Base-by-base conservation (phyloP, 2,113 vertebrate species). In the Brachypodius melanocephalos region DNA sequence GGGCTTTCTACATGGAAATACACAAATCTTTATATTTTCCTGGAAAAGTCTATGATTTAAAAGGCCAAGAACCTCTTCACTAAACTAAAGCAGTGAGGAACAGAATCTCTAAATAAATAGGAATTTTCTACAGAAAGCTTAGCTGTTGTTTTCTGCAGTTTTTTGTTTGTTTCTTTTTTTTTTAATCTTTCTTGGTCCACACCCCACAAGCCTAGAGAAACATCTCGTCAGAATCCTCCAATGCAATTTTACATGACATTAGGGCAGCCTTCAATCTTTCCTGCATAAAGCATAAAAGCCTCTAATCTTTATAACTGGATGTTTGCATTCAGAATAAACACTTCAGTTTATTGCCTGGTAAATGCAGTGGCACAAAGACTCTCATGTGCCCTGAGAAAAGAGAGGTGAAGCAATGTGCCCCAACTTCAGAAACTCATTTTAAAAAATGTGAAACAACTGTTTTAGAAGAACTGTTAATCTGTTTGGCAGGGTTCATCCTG, bases 21-120 rank as follows among this genome's bases (percentile, higher is more conserved):
- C 0, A 4, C 5, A 49, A 25, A 61, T n/a, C 8, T 42, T 8
- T 2, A 13, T 0, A 3, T 29, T 90, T 79, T 65, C 36, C 78
- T 43, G 15, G 61, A 63, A 54, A 62, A 88, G 8, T 14, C 21
- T 5, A 17, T 24, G 20, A 49, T 55, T 38, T 52, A 69, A 86
- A 78, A 85, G 19, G 20, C 8, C 63, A 94, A 58, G 26, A 88
- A 68, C 3, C 2, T 14, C 34, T 38, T 76, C 15, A 8, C 10
- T 45, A 45, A 76, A 69, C 16, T 89, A 72, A 75, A 55, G 28
- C 40, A 57, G 8, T 29, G 26, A 75, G 80, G n/a, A 74, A 90
- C 5, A 66, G 13, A 43, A 63, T 40, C 8, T 20, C 61, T 62
- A 68, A 55, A 75, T 40, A 59, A 84, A 82, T 11, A 40, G 36